Percentiles rank a stretch among this genome's conserved stretches.
phyloP scores from a whole-genome alignment of 2,113 vertebrate genomes.

The Pachyramphus minor region DNA sequence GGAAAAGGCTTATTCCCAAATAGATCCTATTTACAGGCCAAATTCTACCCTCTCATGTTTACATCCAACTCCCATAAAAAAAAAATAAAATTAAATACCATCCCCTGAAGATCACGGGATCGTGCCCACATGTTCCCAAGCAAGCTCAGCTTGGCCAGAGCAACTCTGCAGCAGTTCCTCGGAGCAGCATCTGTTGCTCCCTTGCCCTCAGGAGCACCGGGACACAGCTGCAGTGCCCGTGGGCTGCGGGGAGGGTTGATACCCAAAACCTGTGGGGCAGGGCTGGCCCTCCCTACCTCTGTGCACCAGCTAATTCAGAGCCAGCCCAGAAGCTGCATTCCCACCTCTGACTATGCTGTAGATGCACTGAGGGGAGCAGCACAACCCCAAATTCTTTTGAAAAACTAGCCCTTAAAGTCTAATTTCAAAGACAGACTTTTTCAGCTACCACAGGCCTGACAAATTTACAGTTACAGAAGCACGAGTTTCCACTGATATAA shows the following conservation, averaged over 20 bases:
- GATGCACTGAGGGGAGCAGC: background rate
- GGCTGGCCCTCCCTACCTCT: rapidly evolving
- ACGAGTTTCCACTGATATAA: background rate
- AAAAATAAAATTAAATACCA: background rate
- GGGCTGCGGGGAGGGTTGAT: rapidly evolving
- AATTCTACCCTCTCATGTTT: constrained; percentile 22
- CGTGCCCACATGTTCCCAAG: background rate
- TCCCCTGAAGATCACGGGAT: background rate
- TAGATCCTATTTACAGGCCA: constrained; percentile 10
- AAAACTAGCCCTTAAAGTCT: background rate
- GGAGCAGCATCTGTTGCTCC: background rate
- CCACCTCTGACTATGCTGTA: background rate
- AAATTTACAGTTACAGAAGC: background rate
- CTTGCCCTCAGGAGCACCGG: rapidly evolving
- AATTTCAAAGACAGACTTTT: background rate
- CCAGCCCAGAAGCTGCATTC: background rate
- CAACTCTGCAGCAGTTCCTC: background rate
- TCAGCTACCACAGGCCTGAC: background rate
- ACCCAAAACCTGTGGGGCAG: background rate
- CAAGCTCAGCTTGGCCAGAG: background rate
- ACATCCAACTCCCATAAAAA: background rate
- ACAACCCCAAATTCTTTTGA: rapidly evolving
- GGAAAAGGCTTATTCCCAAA: constrained; percentile 35
- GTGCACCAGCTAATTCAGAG: background rate
- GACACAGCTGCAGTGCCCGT: rapidly evolving